Conservation (phyloP, 2,888 invertebrate genomes). For the Coleophora deauratella region DNA sequence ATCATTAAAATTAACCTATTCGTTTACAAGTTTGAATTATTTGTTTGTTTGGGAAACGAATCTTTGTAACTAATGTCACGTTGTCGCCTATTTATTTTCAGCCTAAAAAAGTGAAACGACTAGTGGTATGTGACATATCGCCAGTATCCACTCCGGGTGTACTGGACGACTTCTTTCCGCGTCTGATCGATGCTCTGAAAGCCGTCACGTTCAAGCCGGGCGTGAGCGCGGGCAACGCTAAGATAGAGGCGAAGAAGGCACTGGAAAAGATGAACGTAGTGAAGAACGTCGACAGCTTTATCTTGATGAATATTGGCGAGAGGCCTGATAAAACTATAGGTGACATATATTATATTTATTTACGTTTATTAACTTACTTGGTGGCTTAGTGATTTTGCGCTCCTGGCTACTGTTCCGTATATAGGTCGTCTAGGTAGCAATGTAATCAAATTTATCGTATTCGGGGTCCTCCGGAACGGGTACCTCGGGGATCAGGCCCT, state of each 20-base stretch:
- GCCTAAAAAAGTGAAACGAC: conserved; percentile 71
- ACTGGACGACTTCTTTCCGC: conserved; percentile 70
- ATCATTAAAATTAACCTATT: too few relatives aligned
- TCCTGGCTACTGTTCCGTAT: too few relatives aligned
- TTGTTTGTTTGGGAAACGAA: too few relatives aligned
- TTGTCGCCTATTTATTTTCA: conserved; percentile 28
- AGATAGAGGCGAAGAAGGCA: conserved; percentile 46
- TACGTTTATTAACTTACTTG: too few relatives aligned
- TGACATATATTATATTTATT: not conserved
- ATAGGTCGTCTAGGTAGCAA: too few relatives aligned
- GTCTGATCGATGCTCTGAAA: conserved; percentile 68
- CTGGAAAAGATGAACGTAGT: conserved; percentile 28
- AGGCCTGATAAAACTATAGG: conserved; percentile 19
- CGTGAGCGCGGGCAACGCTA: conserved; percentile 72
- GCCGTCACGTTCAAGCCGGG: conserved; percentile 63
- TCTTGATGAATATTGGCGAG: conserved; percentile 40
- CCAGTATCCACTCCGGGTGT: conserved; percentile 72
- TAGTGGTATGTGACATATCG: conserved; percentile 81
- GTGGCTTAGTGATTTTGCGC: too few relatives aligned
- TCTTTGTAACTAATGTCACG: too few relatives aligned
- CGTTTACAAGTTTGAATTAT: too few relatives aligned
- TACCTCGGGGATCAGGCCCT: too few relatives aligned
- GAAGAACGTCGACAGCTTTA: conserved; percentile 24
- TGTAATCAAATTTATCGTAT: too few relatives aligned
- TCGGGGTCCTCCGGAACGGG: too few relatives aligned